These are phyloP conservation scores for Aeoliscus strigatus DNA, from an alignment of 2,797 vertebrate species.

Conservation along the genomic window DNA sequence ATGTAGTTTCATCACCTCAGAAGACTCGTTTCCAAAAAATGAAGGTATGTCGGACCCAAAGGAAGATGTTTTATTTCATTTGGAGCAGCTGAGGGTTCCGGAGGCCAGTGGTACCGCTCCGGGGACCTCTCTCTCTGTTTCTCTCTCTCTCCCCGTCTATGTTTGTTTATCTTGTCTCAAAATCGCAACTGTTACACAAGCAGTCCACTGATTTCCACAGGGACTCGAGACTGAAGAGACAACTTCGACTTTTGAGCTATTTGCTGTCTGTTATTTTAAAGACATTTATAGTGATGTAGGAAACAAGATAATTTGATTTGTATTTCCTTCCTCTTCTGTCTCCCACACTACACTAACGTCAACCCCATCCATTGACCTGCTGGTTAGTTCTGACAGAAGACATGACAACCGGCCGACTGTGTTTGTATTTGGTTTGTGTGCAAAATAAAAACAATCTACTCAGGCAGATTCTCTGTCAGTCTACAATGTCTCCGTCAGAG, in stretches of 20 bases:
- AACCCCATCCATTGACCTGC: not conserved
- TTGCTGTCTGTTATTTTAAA: slow-evolving; percentile 16
- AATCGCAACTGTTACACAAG: slow-evolving; percentile 20
- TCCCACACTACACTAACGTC: not conserved
- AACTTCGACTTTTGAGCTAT: slow-evolving; percentile 8
- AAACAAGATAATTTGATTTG: slow-evolving; percentile 10
- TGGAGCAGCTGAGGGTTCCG: slow-evolving; percentile 29
- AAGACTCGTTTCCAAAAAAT: slow-evolving; percentile 13
- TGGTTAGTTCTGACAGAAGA: slow-evolving; percentile 24
- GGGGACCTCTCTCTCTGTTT: slow-evolving; percentile 25
- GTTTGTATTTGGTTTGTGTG: too few relatives aligned
- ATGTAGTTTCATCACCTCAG: slow-evolving; percentile 7
- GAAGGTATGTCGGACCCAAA: slow-evolving; percentile 9
- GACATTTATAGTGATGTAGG: slow-evolving; percentile 10
- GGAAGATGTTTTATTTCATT: slow-evolving; percentile 42
- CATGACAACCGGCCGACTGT: slow-evolving; percentile 1
- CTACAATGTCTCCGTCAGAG: slow-evolving; percentile 36
- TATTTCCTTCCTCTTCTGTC: not conserved
- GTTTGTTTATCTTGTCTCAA: slow-evolving; percentile 32
- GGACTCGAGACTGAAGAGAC: slow-evolving; percentile 15
- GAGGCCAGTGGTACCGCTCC: slow-evolving; percentile 14
- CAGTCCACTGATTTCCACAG: slow-evolving; percentile 10
- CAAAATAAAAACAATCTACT: too few relatives aligned
- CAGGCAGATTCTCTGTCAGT: slow-evolving; percentile 34
- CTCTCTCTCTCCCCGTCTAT: slow-evolving; percentile 25